A percentile compares a stretch with the other conserved stretches of the same genome.
phyloP scores from a whole-genome alignment of 2,888 invertebrate genomes.

The Stegophylla sp. region DNA sequence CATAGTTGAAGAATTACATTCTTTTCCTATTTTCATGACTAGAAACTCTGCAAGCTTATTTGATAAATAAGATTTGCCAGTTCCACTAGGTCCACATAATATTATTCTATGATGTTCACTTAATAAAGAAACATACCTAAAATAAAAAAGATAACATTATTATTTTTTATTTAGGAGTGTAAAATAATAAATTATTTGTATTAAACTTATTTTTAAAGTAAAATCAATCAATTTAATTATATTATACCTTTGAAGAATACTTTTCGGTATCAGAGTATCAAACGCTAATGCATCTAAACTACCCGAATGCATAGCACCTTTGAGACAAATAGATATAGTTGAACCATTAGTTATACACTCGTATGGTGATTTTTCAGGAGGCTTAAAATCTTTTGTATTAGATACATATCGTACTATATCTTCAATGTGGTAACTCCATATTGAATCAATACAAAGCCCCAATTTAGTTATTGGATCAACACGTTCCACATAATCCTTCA shows the following conservation, averaged over 20 bases:
- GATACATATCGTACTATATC: conserved; percentile 68
- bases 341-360: conserved; percentile 86
- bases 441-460: conserved; percentile 79
- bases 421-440: conserved; percentile 91
- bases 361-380: conserved; percentile 89
- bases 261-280: conserved; percentile 94
- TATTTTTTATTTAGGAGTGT: neutral
- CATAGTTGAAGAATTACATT: conserved; percentile 85
- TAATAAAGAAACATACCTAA: conserved; percentile 80
- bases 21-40: conserved; percentile 78
- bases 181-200: neutral
- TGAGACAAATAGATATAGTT: conserved; percentile 67
- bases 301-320: conserved; percentile 77
- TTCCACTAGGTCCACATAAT: conserved; percentile 94
- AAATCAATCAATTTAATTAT: no score
- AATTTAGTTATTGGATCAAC: conserved; percentile 92
- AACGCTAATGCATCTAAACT: conserved; percentile 93
- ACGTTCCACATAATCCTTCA: conserved; percentile 83
- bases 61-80: conserved; percentile 95
- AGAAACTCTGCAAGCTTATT: conserved; percentile 93
- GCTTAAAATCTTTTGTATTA: conserved; percentile 67
- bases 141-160: conserved; percentile 53
- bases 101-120: conserved; percentile 93
- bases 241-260: conserved; percentile 90
- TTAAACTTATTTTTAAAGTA: no score